These are phyloP conservation scores for Dasypus novemcinctus DNA, from an alignment of 2,113 vertebrate species.

Conservation along the genomic window DNA sequence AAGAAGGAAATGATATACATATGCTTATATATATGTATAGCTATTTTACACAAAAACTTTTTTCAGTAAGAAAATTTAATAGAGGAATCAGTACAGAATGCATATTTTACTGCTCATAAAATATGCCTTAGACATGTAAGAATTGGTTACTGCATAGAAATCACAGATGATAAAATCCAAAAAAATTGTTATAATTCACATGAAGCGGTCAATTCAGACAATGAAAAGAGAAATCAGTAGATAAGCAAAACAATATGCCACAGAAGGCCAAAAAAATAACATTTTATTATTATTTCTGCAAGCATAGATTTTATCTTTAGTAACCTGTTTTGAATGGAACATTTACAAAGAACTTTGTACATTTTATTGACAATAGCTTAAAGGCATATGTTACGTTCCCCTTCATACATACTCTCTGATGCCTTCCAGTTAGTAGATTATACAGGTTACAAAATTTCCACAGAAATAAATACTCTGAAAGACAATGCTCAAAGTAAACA, in stretches of 20 bases:
- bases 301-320: neutral
- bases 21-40: too few relatives aligned
- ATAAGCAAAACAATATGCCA: neutral
- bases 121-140: neutral
- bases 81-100: neutral
- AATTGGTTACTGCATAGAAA: neutral
- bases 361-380: neutral
- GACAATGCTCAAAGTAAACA: neutral
- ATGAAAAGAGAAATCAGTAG: neutral
- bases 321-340: neutral
- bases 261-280: neutral
- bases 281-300: neutral
- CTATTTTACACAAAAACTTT: neutral
- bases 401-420: too few relatives aligned
- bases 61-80: neutral
- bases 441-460: neutral
- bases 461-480: neutral
- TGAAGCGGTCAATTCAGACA: neutral
- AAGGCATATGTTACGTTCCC: neutral
- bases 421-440: neutral
- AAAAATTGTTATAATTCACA: neutral
- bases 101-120: neutral
- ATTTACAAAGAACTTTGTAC: neutral
- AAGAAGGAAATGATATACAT: neutral
- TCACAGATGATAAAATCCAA: neutral